A percentile compares a stretch with the other conserved stretches of the same genome.
Evolutionary conservation across 2,797 vertebrate genomes (phyloP).

Genomic region (Mus minutoides): DNA sequence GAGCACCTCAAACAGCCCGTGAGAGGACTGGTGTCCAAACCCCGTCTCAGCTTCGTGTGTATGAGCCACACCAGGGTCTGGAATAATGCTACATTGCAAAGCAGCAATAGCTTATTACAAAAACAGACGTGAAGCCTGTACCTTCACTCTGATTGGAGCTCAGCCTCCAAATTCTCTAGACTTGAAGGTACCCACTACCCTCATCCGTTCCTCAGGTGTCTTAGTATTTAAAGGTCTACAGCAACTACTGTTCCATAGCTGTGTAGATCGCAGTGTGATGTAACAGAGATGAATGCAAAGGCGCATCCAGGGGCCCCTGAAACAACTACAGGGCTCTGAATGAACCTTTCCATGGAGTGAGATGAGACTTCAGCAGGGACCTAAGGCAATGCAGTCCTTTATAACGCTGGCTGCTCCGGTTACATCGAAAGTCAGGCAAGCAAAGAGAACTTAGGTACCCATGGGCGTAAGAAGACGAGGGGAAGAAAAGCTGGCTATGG

Average conservation of each 20-base stretch:
- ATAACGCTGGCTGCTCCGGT: not conserved
- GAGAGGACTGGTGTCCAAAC: not conserved
- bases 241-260: not conserved
- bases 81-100: not conserved
- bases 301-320: not conserved
- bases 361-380: not conserved
- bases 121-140: not conserved
- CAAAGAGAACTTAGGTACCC: accelerated
- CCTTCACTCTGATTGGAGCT: not conserved
- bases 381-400: not conserved
- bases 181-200: not conserved
- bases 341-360: not conserved
- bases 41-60: not conserved
- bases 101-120: not conserved
- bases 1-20: not conserved
- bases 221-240: not conserved
- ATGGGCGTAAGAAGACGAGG: accelerated
- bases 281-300: not conserved
- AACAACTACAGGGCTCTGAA: not conserved
- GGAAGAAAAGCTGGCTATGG: not conserved
- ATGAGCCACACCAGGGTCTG: not conserved
- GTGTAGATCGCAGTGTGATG: not conserved
- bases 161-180: not conserved
- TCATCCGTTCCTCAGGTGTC: not conserved
- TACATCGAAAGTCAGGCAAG: not conserved